These are phyloP conservation scores for Zelostemma sp. DNA, from an alignment of 1,140 invertebrate genomes.

Conservation along the genomic window DNA sequence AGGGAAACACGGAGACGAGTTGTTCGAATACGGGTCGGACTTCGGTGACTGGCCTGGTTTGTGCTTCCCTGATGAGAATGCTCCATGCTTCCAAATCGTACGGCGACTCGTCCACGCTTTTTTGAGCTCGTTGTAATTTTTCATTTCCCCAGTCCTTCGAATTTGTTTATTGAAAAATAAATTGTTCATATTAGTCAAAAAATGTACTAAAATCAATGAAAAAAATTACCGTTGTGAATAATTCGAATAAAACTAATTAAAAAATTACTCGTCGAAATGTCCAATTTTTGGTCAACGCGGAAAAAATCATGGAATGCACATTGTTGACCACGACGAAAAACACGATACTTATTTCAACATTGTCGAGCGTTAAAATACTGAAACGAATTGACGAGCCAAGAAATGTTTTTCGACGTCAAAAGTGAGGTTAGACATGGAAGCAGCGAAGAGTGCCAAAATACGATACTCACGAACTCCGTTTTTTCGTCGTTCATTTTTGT, in stretches of 20 bases:
- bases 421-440: slow-evolving; percentile 33
- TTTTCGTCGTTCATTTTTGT: slow-evolving; percentile 54
- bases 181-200: not conserved
- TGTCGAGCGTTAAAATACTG: no score
- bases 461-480: slow-evolving; percentile 55
- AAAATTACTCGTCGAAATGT: no score
- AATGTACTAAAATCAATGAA: not conserved
- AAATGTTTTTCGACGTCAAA: not conserved
- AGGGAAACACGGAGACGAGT: slow-evolving; percentile 93
- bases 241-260: no score
- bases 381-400: not conserved
- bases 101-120: slow-evolving; percentile 85
- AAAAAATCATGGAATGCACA: not conserved
- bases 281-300: no score
- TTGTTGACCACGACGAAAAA: not conserved
- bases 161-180: slow-evolving; percentile 2
- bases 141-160: slow-evolving; percentile 88
- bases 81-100: slow-evolving; percentile 98
- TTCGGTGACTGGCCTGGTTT: slow-evolving; percentile 91
- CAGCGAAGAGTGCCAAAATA: not conserved
- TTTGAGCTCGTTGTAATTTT: slow-evolving; percentile 82
- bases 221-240: not conserved
- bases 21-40: slow-evolving; percentile 94
- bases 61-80: slow-evolving; percentile 90
- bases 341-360: not conserved